Evolutionary conservation across 2,888 invertebrate species (phyloP).

Genomic region (Parascotia fuliginaria): DNA sequence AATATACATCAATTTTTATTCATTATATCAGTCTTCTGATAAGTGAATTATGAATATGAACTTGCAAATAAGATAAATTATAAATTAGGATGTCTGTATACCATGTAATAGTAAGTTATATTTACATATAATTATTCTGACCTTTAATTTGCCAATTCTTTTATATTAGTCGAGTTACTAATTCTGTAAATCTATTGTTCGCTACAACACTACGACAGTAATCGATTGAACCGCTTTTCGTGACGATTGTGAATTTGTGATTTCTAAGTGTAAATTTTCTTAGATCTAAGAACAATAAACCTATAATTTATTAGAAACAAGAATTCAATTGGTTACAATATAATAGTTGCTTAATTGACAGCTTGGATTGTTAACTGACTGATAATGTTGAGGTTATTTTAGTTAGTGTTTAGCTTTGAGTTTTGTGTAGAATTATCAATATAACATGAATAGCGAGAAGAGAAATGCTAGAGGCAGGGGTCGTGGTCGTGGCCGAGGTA

Average conservation of each 20-base stretch:
- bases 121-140: no score
- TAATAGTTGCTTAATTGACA: neutral
- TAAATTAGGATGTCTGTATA: no score
- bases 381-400: conserved; percentile 29
- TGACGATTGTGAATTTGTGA: conserved; percentile 31
- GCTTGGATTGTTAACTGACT: neutral
- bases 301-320: conserved; percentile 15
- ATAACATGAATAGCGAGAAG: conserved; percentile 81
- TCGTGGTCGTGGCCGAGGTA: conserved; percentile 91
- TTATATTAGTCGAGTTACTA: conserved; percentile 14
- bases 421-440: conserved; percentile 5
- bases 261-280: conserved; percentile 15
- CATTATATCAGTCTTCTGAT: no score
- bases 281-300: conserved; percentile 8
- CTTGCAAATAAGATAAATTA: no score
- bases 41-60: no score
- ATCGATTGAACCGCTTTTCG: conserved; percentile 37
- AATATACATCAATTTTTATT: no score
- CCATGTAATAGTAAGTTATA: no score
- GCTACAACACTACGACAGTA: conserved; percentile 21
- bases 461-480: conserved; percentile 90
- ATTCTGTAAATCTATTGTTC: neutral
- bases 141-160: no score
- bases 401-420: conserved; percentile 11
- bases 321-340: neutral